Evolutionary conservation across 1,140 invertebrate species (phyloP).

Genomic region (Ladona fulva): DNA sequence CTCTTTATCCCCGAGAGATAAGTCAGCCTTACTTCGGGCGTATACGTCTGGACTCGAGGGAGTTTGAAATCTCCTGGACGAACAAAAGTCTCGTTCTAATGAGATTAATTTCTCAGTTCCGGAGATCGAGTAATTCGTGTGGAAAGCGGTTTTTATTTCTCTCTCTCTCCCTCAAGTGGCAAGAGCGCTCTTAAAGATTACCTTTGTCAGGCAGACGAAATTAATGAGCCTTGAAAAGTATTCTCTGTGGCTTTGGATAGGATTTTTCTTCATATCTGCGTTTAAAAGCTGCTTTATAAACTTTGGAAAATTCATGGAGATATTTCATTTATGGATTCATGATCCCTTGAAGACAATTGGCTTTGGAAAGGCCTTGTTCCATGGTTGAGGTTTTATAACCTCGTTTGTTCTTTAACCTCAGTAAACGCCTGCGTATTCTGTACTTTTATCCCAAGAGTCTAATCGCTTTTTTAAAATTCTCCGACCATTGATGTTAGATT

Average conservation of each 20-base stretch:
- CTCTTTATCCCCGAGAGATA: no score
- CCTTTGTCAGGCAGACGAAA: background rate
- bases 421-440: no score
- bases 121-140: background rate
- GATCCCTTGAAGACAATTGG: no score
- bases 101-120: background rate
- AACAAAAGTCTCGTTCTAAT: constrained; percentile 5
- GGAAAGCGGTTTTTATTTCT: background rate
- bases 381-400: no score
- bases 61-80: background rate
- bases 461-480: no score
- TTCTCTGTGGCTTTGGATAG: background rate
- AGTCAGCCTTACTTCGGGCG: no score
- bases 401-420: no score
- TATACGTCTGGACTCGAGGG: background rate
- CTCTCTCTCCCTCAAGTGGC: background rate
- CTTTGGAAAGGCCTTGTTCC: no score
- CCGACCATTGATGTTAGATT: no score
- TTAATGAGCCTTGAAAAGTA: background rate
- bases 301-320: no score
- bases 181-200: background rate
- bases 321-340: no score
- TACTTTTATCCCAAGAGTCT: no score
- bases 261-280: background rate
- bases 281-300: background rate